These are phyloP conservation scores for Tinamus guttatus DNA, from an alignment of 2,113 vertebrate species.

Conservation along the genomic window DNA sequence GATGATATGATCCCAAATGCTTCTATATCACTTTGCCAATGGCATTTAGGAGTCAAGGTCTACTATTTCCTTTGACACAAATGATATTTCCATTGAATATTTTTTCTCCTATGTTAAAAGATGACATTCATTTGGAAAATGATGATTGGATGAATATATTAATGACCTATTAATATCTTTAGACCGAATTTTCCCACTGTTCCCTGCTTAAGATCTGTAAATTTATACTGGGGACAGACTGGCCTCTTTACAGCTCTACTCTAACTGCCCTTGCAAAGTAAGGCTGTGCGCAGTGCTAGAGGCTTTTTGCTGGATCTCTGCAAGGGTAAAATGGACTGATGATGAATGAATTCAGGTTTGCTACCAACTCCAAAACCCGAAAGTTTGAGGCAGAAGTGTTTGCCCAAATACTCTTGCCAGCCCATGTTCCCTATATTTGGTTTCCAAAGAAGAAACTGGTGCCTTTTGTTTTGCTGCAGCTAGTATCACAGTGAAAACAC, in stretches of 20 bases:
- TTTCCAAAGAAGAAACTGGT: background rate
- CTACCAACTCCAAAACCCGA: background rate
- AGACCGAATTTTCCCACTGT: background rate
- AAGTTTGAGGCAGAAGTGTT: background rate
- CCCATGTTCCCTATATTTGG: background rate
- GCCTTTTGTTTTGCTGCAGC: background rate
- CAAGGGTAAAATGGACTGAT: background rate
- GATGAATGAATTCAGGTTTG: background rate
- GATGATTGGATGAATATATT: background rate
- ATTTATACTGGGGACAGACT: background rate
- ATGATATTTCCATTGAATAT: background rate
- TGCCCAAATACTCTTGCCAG: background rate
- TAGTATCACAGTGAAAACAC: constrained; percentile 4
- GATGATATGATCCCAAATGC: accelerated
- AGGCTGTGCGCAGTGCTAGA: background rate
- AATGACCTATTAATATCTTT: background rate
- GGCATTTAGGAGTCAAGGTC: background rate
- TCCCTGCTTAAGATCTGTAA: background rate
- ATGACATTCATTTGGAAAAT: background rate
- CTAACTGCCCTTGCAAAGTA: background rate
- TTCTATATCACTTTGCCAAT: background rate
- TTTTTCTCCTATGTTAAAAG: background rate
- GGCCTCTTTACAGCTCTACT: background rate
- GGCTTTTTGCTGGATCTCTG: background rate
- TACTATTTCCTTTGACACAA: background rate